These are phyloP conservation scores for Tragelaphus scriptus DNA, from an alignment of 2,113 vertebrate species.

Conservation along the genomic window DNA sequence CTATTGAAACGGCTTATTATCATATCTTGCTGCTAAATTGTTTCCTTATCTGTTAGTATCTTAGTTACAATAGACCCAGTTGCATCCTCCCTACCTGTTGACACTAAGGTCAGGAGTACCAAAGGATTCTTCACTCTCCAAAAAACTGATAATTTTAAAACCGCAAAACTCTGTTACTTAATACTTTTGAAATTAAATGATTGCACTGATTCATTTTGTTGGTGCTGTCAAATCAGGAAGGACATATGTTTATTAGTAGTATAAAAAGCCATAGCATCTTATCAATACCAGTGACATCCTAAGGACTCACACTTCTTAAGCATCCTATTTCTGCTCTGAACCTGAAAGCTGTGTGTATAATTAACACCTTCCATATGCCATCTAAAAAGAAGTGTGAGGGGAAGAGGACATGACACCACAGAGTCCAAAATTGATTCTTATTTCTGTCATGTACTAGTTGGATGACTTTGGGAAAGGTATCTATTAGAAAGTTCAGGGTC, in stretches of 20 bases:
- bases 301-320: neutral
- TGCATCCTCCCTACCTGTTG: neutral
- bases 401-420: neutral
- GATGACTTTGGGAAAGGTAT: neutral
- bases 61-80: slow-evolving; percentile 13
- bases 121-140: neutral
- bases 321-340: neutral
- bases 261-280: neutral
- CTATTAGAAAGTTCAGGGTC: neutral
- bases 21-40: neutral
- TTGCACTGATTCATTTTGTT: neutral
- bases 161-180: neutral
- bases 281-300: neutral
- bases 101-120: neutral
- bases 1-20: neutral
- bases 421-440: neutral
- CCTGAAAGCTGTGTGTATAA: neutral
- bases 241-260: neutral
- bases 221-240: slow-evolving; percentile 5
- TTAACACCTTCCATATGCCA: neutral
- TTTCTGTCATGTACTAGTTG: neutral
- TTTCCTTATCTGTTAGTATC: neutral
- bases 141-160: neutral
- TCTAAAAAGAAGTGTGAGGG: neutral
- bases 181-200: slow-evolving; percentile 2